Evolutionary conservation across 2,888 invertebrate species (phyloP).

Genomic region (Artemia sinica): DNA sequence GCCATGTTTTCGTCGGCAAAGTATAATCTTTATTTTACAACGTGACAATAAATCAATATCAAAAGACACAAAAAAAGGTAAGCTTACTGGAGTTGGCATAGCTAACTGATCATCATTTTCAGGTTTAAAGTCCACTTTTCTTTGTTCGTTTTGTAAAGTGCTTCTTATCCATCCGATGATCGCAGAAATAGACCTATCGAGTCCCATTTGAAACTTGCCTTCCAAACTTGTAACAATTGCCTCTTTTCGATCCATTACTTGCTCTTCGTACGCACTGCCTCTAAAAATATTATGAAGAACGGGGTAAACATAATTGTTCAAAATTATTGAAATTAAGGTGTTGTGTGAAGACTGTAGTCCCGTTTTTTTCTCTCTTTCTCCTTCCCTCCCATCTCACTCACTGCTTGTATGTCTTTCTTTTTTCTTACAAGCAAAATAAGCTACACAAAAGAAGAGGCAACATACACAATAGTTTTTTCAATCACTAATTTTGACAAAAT

Average conservation of each 20-base stretch:
- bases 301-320: too few species aligned
- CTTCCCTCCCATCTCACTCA: too few species aligned
- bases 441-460: too few species aligned
- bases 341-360: too few species aligned
- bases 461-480: too few species aligned
- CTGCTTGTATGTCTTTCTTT: too few species aligned
- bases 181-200: slow-evolving; percentile 65
- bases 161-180: slow-evolving; percentile 78
- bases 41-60: background rate
- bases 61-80: slow-evolving; percentile 8
- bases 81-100: slow-evolving; percentile 55
- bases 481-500: too few species aligned
- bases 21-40: slow-evolving; percentile 2
- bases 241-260: slow-evolving; percentile 45
- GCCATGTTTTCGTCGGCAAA: too few species aligned
- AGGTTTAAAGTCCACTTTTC: slow-evolving; percentile 69
- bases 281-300: background rate
- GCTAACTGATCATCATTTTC: slow-evolving; percentile 56
- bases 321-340: too few species aligned
- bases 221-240: slow-evolving; percentile 71
- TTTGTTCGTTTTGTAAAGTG: slow-evolving; percentile 78
- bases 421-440: too few species aligned
- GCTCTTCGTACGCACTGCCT: background rate
- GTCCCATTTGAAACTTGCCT: slow-evolving; percentile 68
- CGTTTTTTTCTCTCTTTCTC: too few species aligned